phyloP scores from a whole-genome alignment of 1,140 invertebrate species.

The Orchestia grillus region DNA sequence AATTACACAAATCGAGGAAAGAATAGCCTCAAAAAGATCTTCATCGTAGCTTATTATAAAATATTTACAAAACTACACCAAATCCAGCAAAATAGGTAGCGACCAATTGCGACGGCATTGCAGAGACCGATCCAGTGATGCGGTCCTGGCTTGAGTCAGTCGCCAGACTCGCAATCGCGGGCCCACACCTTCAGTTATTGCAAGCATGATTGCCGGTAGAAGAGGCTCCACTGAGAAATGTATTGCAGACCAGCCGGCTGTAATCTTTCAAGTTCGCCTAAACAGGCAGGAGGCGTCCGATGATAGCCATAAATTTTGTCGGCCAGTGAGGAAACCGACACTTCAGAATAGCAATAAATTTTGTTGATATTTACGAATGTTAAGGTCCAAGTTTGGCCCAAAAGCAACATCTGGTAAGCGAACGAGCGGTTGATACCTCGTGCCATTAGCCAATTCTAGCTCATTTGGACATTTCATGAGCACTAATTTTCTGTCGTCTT shows the following conservation, averaged over 20 bases:
- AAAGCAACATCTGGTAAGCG: background rate
- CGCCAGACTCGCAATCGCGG: background rate
- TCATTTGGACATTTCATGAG: background rate
- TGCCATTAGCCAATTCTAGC: background rate
- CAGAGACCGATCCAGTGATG: background rate
- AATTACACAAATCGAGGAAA: too few species aligned
- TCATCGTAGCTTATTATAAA: background rate
- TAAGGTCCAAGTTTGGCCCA: background rate
- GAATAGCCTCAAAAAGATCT: background rate
- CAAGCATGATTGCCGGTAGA: slow-evolving; percentile 21
- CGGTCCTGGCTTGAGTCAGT: background rate
- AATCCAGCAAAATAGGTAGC: background rate
- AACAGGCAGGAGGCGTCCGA: slow-evolving; percentile 39
- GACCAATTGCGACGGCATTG: background rate
- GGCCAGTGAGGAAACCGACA: slow-evolving; percentile 38
- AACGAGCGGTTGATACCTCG: background rate
- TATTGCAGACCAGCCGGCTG: background rate
- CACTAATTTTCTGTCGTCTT: background rate
- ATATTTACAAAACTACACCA: background rate
- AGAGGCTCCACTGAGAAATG: background rate
- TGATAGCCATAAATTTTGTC: slow-evolving; percentile 42
- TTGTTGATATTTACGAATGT: slow-evolving; percentile 17
- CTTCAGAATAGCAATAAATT: slow-evolving; percentile 41
- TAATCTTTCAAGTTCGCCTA: slow-evolving; percentile 50
- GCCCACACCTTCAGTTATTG: slow-evolving; percentile 23